Conservation (phyloP, 2,113 vertebrate species). For the Mirounga angustirostris region DNA sequence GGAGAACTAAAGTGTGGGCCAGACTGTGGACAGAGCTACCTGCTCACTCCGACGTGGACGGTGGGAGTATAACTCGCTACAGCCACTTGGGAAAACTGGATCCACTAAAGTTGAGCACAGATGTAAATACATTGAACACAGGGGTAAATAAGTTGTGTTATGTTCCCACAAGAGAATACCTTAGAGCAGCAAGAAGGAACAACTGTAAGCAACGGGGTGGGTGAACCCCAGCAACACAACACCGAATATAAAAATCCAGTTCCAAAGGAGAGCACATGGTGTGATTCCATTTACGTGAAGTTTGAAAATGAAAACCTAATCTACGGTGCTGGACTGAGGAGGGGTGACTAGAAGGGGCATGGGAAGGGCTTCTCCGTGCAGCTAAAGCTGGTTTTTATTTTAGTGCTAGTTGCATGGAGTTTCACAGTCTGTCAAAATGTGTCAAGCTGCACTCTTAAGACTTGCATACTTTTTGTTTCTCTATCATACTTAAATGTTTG, state of each 20-base stretch:
- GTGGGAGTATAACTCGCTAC: accelerated
- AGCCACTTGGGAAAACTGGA: accelerated
- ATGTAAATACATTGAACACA: neutral
- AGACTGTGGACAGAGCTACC: accelerated
- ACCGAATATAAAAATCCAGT: accelerated
- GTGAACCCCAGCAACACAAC: accelerated
- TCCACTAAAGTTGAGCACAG: accelerated
- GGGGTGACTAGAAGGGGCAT: accelerated
- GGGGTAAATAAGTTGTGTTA: neutral
- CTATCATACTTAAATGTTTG: neutral
- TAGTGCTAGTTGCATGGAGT: no score
- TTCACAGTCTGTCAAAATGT: neutral
- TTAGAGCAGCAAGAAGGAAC: accelerated
- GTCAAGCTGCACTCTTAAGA: neutral
- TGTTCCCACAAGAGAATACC: accelerated
- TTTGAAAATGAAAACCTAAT: neutral
- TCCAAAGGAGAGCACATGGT: accelerated
- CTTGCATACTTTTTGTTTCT: neutral
- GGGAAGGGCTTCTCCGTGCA: accelerated
- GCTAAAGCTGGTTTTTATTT: no score
- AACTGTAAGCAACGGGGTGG: accelerated
- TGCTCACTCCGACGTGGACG: accelerated
- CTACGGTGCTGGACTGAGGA: accelerated
- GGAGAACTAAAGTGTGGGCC: accelerated
- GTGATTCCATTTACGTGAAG: accelerated